These are phyloP conservation scores for Campylomormyrus tamandua DNA, from an alignment of 2,113 vertebrate genomes.

Conservation along the genomic window DNA sequence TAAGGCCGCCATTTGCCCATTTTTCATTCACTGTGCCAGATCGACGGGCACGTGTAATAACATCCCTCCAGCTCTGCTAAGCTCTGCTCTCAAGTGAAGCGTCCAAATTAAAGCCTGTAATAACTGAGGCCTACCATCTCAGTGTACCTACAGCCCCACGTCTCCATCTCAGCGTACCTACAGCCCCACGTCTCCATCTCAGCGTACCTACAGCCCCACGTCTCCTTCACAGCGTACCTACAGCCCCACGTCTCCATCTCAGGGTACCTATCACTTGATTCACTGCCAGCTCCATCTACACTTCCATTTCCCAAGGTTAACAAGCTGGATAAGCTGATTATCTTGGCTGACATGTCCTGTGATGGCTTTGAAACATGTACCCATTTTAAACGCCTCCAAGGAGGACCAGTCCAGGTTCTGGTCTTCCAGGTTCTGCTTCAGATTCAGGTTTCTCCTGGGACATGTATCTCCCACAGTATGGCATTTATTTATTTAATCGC, in stretches of 20 bases:
- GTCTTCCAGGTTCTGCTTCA: background rate
- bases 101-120: constrained; percentile 54
- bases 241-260: background rate
- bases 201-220: background rate
- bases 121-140: constrained; percentile 38
- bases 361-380: constrained; percentile 51
- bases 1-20: constrained; percentile 48
- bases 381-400: constrained; percentile 20
- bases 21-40: constrained; percentile 55
- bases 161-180: background rate
- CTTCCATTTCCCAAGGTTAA: constrained; percentile 29
- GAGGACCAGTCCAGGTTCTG: constrained; percentile 15
- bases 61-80: constrained; percentile 53
- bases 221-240: background rate
- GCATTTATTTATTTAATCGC: background rate
- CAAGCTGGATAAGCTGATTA: constrained; percentile 47
- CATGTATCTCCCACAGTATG: background rate
- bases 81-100: constrained; percentile 53
- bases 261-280: background rate
- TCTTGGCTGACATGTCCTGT: constrained; percentile 48
- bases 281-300: background rate
- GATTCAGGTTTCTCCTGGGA: constrained; percentile 5
- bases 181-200: background rate
- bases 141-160: background rate
- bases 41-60: constrained; percentile 53